These are phyloP conservation scores for Cyclophora albipunctata DNA, from an alignment of 2,888 invertebrate species.

Conservation along the genomic window DNA sequence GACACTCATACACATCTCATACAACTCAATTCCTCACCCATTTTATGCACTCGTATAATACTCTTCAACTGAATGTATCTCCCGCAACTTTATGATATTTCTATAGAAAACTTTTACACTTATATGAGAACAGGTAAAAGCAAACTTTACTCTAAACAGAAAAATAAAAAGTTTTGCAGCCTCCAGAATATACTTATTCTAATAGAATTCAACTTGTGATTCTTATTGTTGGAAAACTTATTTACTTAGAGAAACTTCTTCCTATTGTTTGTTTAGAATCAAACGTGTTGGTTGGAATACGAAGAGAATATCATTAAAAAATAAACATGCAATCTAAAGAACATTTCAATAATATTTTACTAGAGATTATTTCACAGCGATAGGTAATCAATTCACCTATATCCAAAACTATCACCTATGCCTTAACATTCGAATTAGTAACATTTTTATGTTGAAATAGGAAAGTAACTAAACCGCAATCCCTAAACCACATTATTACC, in stretches of 20 bases:
- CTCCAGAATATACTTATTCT: conserved; percentile 15
- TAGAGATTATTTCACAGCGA: no score
- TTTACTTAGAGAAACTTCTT: conserved; percentile 8
- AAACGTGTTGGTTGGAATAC: no score
- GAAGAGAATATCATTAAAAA: no score
- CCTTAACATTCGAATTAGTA: no score
- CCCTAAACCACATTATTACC: no score
- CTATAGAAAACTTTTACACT: conserved; percentile 31
- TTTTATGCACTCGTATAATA: conserved; percentile 37
- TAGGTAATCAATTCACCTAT: no score
- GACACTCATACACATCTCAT: conserved; percentile 49
- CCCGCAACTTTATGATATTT: conserved; percentile 35
- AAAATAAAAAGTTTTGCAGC: conserved; percentile 21
- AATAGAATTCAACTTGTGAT: conserved; percentile 14
- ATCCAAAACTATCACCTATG: no score
- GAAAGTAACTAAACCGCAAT: no score
- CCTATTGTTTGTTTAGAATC: conserved; percentile 1
- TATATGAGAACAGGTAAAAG: conserved; percentile 23
- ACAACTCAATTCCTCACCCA: conserved; percentile 55
- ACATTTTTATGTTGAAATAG: no score
- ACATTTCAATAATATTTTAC: no score
- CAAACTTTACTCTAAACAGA: conserved; percentile 20
- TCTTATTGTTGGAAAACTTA: conserved; percentile 17
- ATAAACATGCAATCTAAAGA: no score
- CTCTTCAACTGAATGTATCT: conserved; percentile 17